Conservation (phyloP, 2,888 invertebrate species). For the Mycalesis mineus region DNA sequence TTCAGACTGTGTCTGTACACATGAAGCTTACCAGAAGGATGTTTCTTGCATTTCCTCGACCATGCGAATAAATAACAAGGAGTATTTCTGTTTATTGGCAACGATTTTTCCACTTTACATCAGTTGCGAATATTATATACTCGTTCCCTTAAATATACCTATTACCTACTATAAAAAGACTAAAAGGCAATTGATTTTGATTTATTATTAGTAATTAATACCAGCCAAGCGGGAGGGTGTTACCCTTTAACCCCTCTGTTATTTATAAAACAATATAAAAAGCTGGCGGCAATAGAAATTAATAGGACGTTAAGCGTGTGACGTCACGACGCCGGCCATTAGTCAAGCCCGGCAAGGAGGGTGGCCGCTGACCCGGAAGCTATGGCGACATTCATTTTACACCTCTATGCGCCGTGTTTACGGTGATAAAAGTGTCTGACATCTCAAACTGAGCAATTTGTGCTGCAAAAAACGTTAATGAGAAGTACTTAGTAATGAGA, state of each 20-base stretch:
- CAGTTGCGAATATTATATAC: no score
- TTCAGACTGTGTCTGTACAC: no score
- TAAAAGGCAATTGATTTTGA: no score
- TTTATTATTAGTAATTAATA: not conserved
- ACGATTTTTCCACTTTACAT: no score
- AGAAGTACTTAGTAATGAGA: no score
- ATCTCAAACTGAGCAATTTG: not conserved
- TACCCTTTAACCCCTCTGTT: not conserved
- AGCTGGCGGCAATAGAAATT: conserved; percentile 3
- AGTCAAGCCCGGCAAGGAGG: conserved; percentile 48
- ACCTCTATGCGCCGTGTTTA: conserved; percentile 32
- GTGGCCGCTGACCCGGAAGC: conserved; percentile 61
- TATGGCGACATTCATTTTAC: conserved; percentile 70
- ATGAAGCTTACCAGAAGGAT: no score
- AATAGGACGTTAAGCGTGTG: conserved; percentile 21
- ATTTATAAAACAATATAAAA: conserved; percentile 4
- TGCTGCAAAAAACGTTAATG: not conserved
- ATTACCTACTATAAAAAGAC: no score
- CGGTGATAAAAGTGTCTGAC: not conserved
- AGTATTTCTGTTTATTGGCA: no score
- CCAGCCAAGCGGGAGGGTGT: not conserved
- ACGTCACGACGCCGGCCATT: conserved; percentile 43
- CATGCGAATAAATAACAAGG: no score
- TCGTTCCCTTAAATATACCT: no score
- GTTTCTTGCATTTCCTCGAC: no score